Conservation (phyloP, 1,140 invertebrate genomes). For the Lepeophtheirus salmonis region DNA sequence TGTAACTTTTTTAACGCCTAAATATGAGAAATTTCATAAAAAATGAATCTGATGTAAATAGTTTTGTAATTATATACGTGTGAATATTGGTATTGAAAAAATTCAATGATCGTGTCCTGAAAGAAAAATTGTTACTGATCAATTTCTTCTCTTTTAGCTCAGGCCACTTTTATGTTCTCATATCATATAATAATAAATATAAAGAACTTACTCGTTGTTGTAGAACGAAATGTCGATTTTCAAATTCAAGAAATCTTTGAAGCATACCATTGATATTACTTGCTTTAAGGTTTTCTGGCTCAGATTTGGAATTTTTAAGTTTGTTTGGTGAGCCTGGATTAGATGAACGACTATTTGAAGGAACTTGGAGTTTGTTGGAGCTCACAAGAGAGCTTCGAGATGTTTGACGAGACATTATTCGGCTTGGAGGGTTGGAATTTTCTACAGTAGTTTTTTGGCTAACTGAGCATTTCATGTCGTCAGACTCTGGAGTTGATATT, state of each 20-base stretch:
- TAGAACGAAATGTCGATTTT: not conserved
- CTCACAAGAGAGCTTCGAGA: not conserved
- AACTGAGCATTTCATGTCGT: too few relatives aligned
- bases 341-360: not conserved
- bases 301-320: not conserved
- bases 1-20: too few relatives aligned
- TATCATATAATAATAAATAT: too few relatives aligned
- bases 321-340: not conserved
- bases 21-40: too few relatives aligned
- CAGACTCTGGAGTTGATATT: too few relatives aligned
- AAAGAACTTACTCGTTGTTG: not conserved
- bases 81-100: too few relatives aligned
- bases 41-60: too few relatives aligned
- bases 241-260: not conserved
- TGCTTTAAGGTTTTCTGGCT: not conserved
- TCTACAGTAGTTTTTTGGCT: not conserved
- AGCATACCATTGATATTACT: not conserved
- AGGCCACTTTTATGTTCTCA: too few relatives aligned
- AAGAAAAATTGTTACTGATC: too few relatives aligned
- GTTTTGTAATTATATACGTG: too few relatives aligned
- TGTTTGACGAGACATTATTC: not conserved
- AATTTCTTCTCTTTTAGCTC: too few relatives aligned
- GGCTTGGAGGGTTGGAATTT: not conserved
- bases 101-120: too few relatives aligned
- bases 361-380: not conserved